Conservation (phyloP, 1,140 invertebrate genomes). For the Macrobrachium rosenbergii region DNA sequence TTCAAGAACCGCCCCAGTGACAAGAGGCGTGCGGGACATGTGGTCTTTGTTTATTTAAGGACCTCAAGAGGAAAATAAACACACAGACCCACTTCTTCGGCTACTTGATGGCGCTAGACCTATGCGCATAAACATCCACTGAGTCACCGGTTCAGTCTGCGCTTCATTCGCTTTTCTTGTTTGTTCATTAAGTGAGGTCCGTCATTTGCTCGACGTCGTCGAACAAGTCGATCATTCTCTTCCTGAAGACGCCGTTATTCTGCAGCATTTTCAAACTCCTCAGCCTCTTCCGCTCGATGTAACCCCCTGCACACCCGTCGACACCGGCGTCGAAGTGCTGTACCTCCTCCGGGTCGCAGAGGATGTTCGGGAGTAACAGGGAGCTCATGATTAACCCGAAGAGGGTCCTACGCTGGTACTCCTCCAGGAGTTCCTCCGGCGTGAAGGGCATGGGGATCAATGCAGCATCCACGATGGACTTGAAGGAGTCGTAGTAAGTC, state of each 20-base stretch:
- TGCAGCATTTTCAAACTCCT: not conserved
- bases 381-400: not conserved
- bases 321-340: not conserved
- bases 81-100: too few species aligned
- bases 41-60: too few species aligned
- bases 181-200: too few species aligned
- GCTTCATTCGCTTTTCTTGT: too few species aligned
- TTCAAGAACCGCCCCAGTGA: too few species aligned
- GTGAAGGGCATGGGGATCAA: not conserved
- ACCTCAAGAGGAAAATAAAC: too few species aligned
- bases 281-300: not conserved
- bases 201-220: not conserved
- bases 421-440: not conserved
- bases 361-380: not conserved
- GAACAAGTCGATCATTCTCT: not conserved
- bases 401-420: not conserved
- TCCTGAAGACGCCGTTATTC: not conserved
- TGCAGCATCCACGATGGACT: not conserved
- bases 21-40: too few species aligned
- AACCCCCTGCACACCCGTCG: not conserved
- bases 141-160: too few species aligned
- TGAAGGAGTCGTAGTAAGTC: conserved; percentile 10
- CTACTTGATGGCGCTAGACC: too few species aligned
- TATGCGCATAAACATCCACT: too few species aligned
- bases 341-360: not conserved